phyloP scores from a whole-genome alignment of 2,888 invertebrate genomes.

The Philonicus albiceps region DNA sequence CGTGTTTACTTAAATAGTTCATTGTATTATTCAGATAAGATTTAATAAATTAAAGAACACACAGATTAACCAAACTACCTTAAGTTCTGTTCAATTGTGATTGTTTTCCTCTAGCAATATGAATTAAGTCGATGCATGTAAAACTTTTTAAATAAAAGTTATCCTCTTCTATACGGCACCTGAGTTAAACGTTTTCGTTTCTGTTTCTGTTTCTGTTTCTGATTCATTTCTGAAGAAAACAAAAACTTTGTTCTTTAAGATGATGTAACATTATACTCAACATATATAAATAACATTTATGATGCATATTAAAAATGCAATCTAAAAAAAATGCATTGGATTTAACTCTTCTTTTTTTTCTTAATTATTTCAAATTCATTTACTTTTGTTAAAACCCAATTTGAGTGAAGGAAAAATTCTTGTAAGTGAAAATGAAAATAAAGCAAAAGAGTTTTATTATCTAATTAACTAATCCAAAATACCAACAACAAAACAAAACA shows the following conservation, averaged over 20 bases:
- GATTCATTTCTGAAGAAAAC: too few species aligned
- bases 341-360: neutral
- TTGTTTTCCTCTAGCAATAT: slow-evolving; percentile 32
- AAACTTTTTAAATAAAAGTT: neutral
- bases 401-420: slow-evolving; percentile 23
- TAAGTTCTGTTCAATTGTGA: slow-evolving; percentile 32
- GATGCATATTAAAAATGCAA: neutral
- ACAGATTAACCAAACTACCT: slow-evolving; percentile 30
- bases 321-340: neutral
- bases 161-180: neutral
- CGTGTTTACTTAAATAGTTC: slow-evolving; percentile 47
- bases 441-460: neutral
- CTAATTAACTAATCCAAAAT: slow-evolving; percentile 21
- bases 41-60: slow-evolving; percentile 25
- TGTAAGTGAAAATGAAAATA: neutral
- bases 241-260: neutral
- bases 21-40: slow-evolving; percentile 43
- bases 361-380: neutral
- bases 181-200: neutral
- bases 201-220: neutral
- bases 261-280: neutral
- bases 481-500: slow-evolving; percentile 19
- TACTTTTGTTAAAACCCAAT: slow-evolving; percentile 6
- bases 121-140: slow-evolving; percentile 12
- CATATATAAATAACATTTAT: neutral